Percentiles rank a stretch among this genome's conserved stretches.
These are phyloP conservation scores for Argyrosomus regius DNA, from an alignment of 2,797 vertebrate species.

Conservation along the genomic window DNA sequence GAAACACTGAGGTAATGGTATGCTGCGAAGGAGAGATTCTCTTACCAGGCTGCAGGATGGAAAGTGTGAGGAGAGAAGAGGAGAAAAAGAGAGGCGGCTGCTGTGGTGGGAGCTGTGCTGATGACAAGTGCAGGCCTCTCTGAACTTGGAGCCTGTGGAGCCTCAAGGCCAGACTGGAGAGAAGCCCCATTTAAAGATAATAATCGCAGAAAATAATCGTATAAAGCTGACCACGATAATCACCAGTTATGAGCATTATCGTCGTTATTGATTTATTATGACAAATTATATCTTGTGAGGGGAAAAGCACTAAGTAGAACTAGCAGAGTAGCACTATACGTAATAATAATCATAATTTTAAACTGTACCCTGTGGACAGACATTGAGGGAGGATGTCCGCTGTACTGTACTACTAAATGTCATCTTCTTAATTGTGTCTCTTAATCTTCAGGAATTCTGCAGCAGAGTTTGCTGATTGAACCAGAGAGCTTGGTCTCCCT, in stretches of 20 bases:
- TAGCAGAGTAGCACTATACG: slow-evolving; percentile 28
- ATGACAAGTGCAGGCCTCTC: slow-evolving; percentile 80
- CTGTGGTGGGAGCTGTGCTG: slow-evolving; percentile 69
- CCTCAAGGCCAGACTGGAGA: slow-evolving; percentile 80
- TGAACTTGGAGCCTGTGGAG: slow-evolving; percentile 72
- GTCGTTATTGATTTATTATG: slow-evolving; percentile 59
- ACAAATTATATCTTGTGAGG: slow-evolving; percentile 24
- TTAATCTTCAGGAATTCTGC: slow-evolving; percentile 88
- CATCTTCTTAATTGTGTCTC: slow-evolving; percentile 52
- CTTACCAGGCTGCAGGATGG: slow-evolving; percentile 67
- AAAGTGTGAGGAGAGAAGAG: slow-evolving; percentile 72
- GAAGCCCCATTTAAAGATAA: slow-evolving; percentile 43
- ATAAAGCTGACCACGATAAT: slow-evolving; percentile 34
- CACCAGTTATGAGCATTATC: slow-evolving; percentile 51
- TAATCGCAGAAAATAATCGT: slow-evolving; percentile 37
- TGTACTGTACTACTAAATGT: slow-evolving; percentile 45
- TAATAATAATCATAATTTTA: slow-evolving; percentile 49
- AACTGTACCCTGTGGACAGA: slow-evolving; percentile 49
- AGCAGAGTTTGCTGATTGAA: slow-evolving; percentile 94
- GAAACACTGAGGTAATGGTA: slow-evolving; percentile 83
- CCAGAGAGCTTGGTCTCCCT: slow-evolving; percentile 94
- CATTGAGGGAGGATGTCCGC: slow-evolving; percentile 29
- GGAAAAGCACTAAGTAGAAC: slow-evolving; percentile 20
- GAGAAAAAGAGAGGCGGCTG: slow-evolving; percentile 67
- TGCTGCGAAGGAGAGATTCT: slow-evolving; percentile 63